phyloP scores from a whole-genome alignment of 2,888 invertebrate species.

The Podotricha telesiphe region DNA sequence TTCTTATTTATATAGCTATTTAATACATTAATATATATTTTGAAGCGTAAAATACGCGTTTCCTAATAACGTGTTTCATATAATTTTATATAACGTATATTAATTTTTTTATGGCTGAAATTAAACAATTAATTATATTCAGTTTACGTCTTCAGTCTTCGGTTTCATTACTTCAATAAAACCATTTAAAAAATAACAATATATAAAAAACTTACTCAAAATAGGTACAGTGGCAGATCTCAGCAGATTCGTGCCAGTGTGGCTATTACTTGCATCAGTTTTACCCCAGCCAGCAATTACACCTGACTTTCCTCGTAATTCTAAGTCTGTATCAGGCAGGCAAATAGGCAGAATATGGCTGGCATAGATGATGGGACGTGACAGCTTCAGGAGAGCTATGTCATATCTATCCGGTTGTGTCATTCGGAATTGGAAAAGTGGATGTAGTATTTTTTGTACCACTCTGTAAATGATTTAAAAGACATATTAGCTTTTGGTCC shows the following conservation, averaged over 20 bases:
- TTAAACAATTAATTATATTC: no score
- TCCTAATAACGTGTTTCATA: no score
- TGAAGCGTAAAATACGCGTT: no score
- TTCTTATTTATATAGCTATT: no score
- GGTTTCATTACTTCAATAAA: no score
- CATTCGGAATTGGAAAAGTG: constrained; percentile 90
- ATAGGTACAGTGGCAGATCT: constrained; percentile 92
- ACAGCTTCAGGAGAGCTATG: constrained; percentile 88
- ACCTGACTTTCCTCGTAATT: constrained; percentile 67
- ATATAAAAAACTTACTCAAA: constrained; percentile 84
- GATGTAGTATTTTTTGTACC: constrained; percentile 89
- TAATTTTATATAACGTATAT: no score
- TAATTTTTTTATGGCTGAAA: no score
- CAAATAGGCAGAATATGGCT: constrained; percentile 91
- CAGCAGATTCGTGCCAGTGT: constrained; percentile 91
- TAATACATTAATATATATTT: no score
- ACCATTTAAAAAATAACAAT: not conserved
- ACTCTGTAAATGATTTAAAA: constrained; percentile 73
- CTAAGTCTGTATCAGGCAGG: constrained; percentile 83
- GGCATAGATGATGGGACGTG: constrained; percentile 85
- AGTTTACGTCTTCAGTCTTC: no score
- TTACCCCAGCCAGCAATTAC: constrained; percentile 94
- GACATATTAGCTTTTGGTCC: not conserved
- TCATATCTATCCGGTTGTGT: constrained; percentile 93
- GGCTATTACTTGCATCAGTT: constrained; percentile 87